phyloP scores from a whole-genome alignment of 2,797 vertebrate species.

The Smutsia temminckii region DNA sequence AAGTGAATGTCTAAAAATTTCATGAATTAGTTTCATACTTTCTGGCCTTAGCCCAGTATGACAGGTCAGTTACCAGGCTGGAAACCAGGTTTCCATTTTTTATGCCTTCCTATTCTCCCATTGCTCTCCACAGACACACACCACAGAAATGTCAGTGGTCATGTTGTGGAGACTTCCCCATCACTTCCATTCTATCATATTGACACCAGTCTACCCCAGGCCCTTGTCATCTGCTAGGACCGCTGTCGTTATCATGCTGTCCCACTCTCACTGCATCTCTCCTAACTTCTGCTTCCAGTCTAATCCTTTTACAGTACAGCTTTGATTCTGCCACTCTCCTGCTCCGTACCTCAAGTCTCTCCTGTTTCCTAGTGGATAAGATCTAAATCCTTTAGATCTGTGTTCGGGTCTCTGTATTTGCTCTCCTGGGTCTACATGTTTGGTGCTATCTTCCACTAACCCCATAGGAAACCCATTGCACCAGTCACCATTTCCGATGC shows the following conservation, averaged over 20 bases:
- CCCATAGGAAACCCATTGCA: neutral
- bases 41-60: neutral
- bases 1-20: neutral
- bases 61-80: neutral
- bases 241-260: rapidly evolving
- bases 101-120: neutral
- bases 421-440: neutral
- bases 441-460: neutral
- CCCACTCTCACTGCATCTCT: neutral
- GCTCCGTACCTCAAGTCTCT: neutral
- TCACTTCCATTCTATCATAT: neutral
- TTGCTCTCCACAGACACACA: neutral
- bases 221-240: neutral
- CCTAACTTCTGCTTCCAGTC: neutral
- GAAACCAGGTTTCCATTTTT: neutral
- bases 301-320: neutral
- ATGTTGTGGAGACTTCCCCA: neutral
- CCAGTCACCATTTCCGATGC: neutral
- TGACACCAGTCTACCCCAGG: neutral
- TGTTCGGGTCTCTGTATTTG: neutral
- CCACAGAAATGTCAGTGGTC: neutral
- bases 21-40: neutral
- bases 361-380: neutral
- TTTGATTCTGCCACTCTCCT: neutral
- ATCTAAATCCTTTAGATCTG: neutral